Evolutionary conservation across 1,140 invertebrate genomes (phyloP), one percentile per base, ranked within the genome.

Genomic region (Pomacea maculata): DNA sequence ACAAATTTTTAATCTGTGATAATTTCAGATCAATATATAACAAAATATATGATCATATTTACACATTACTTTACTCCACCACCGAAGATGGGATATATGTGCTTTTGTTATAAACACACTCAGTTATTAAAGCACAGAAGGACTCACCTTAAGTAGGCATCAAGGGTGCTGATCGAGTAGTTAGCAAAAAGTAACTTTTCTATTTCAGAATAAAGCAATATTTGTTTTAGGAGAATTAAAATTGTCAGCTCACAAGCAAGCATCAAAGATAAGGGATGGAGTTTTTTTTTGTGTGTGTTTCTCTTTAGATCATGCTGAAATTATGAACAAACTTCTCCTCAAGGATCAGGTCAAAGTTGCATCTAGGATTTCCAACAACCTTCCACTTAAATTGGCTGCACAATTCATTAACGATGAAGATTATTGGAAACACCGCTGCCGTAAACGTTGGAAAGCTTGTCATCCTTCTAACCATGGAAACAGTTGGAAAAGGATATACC

Each of bases 401-500:
- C 85, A 88, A 12, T 76, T 92, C 6, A 87, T 92, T 57, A 85
- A 91, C n/a, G 88, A 92, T 85, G 89, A 92, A 81, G 87, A 86
- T 5, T 92, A 90, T 83, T 92, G 91, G 91, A 85, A 91, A 82
- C 85, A 89, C 45, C 90, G 89, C 79, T 91, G 90, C 83, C 89
- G 89, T 79, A 86, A 86, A 21, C 80, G 89, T 29, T 92, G 91
- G 91, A 86, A 88, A 73, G 88, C 90, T 65, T 90, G 90, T 86
- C 90, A 92, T 87, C 86, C 91, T 6, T 83, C 86, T 21, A 82
- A 85, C 45, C 90, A 87, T 86, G 90, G 88, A 10, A 80, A 82
- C 57, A 86, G 87, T 76, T 92, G 91, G 91, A 92, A 92, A 82
- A 74, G 88, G 75, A 91, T 92, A 90, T 92, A 88, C 80, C 89